These are phyloP conservation scores for Drepanosiphum platanoidis DNA, from an alignment of 2,888 invertebrate genomes.

Conservation along the genomic window DNA sequence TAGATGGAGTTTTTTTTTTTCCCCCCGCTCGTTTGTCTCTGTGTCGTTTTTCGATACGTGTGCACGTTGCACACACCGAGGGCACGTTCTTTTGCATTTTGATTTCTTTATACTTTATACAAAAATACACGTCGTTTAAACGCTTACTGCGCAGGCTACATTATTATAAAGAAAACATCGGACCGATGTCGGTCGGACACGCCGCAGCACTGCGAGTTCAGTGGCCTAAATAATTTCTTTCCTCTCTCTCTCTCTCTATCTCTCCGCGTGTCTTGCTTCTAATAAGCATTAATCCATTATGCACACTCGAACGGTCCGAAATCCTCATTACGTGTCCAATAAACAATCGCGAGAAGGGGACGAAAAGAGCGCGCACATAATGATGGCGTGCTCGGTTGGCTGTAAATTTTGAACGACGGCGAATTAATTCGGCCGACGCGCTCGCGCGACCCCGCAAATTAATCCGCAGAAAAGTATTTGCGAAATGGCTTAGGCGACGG, in stretches of 20 bases:
- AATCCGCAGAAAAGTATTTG: conserved; percentile 46
- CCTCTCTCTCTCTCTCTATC: neutral
- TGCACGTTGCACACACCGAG: no score
- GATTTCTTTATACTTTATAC: no score
- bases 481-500: conserved; percentile 22
- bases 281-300: conserved; percentile 1
- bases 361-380: conserved; percentile 5
- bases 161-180: no score
- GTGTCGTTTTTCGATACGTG: no score
- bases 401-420: conserved; percentile 14
- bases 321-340: conserved; percentile 34
- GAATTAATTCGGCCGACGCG: conserved; percentile 32
- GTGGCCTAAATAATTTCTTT: conserved; percentile 1
- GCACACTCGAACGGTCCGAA: conserved; percentile 16
- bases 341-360: conserved; percentile 2
- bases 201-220: neutral
- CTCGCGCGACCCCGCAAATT: neutral
- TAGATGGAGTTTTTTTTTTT: no score
- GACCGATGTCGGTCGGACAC: neutral
- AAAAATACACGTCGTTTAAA: no score
- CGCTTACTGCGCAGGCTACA: no score
- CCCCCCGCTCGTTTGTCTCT: no score
- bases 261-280: neutral
- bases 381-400: conserved; percentile 34
- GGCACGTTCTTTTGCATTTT: no score